phyloP scores from a whole-genome alignment of 2,797 vertebrate genomes.

The Cyclura pinguis region DNA sequence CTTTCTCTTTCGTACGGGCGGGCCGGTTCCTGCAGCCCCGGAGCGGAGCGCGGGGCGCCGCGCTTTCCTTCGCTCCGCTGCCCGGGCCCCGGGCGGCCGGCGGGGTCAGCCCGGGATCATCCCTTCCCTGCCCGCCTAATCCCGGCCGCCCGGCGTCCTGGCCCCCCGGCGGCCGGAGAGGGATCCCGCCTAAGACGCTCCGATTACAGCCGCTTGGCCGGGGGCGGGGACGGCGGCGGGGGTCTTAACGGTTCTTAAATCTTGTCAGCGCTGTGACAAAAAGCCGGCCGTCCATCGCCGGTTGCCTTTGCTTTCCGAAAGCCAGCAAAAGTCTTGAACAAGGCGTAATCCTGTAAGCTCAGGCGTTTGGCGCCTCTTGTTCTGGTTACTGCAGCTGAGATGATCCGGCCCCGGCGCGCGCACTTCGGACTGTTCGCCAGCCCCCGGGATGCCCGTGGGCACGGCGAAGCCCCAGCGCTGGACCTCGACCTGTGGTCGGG shows the following conservation, averaged over 20 bases:
- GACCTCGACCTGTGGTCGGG: no score
- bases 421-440: no score
- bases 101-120: no score
- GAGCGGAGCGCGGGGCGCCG: no score
- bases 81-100: no score
- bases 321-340: constrained; percentile 71
- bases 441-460: no score
- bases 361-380: constrained; percentile 75
- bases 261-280: constrained; percentile 72
- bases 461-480: no score
- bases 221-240: constrained; percentile 57
- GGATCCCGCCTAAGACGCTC: constrained; percentile 73
- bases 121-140: no score
- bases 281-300: constrained; percentile 62
- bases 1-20: no score
- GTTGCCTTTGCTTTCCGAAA: constrained; percentile 75
- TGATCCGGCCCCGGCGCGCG: constrained; percentile 45
- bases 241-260: constrained; percentile 77
- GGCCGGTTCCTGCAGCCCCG: no score
- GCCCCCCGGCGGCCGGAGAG: constrained; percentile 46
- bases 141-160: no score
- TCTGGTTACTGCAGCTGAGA: constrained; percentile 75
- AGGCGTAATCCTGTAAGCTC: constrained; percentile 77
- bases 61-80: no score
- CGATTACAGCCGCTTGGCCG: constrained; percentile 78